A percentile compares a stretch with the other conserved stretches of the same genome.
phyloP scores from a whole-genome alignment of 1,140 invertebrate genomes.

The Leptoteleia sp. region DNA sequence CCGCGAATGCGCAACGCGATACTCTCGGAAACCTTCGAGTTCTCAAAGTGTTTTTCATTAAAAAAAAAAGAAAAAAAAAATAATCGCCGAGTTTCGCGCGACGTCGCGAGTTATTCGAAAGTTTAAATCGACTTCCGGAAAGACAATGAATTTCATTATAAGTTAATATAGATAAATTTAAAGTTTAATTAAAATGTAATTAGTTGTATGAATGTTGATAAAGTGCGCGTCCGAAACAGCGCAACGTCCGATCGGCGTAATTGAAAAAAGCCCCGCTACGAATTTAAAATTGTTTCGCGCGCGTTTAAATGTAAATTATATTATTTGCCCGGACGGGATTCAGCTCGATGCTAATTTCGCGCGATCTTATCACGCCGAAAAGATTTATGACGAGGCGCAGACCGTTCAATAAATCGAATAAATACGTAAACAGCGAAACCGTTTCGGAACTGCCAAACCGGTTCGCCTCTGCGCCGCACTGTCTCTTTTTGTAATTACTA shows the following conservation, averaged over 20 bases:
- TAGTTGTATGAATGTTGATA: conserved; percentile 55
- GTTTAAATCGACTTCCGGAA: conserved; percentile 48
- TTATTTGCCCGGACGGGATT: conserved; percentile 33
- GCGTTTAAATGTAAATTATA: conserved; percentile 43
- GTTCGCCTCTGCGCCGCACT: not conserved
- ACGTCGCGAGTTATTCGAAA: conserved; percentile 23
- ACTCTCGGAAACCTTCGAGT: not conserved
- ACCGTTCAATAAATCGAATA: conserved; percentile 35
- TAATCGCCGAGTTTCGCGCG: conserved; percentile 17
- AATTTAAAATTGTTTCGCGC: conserved; percentile 51
- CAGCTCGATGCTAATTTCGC: conserved; percentile 30
- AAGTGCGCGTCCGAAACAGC: conserved; percentile 17
- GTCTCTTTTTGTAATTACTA: conserved; percentile 17
- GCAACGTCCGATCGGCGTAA: conserved; percentile 26
- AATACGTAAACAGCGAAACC: conserved; percentile 19
- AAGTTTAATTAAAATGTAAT: conserved; percentile 63
- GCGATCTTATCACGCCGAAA: conserved; percentile 30
- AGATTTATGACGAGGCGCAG: conserved; percentile 24
- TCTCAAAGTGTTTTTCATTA: conserved; percentile 24
- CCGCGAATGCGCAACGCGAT: conserved; percentile 2
- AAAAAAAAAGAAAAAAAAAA: conserved; percentile 21
- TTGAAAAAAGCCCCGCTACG: conserved; percentile 47
- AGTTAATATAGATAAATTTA: conserved; percentile 61
- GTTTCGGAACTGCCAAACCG: conserved; percentile 4
- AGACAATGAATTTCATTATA: conserved; percentile 62